Percentiles rank a stretch among this genome's conserved stretches.
Evolutionary conservation across 2,113 vertebrate genomes (phyloP).

Genomic region (Scalopus aquaticus): DNA sequence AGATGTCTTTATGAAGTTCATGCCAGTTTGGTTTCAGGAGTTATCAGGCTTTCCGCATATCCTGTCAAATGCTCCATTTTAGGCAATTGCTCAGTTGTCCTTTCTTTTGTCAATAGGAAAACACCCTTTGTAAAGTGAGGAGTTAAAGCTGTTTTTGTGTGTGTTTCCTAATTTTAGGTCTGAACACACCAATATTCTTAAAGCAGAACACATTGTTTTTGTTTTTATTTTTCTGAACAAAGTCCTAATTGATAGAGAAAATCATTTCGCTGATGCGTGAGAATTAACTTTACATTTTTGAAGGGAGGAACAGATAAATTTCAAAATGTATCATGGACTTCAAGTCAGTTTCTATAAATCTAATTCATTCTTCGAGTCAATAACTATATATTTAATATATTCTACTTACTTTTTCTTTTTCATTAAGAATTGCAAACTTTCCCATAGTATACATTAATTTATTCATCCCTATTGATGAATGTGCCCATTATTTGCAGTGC

Average conservation of each 20-base stretch:
- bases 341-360: not conserved
- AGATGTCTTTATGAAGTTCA: not conserved
- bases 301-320: not conserved
- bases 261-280: not conserved
- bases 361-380: conserved; percentile 2
- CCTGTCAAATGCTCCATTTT: not conserved
- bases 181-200: not conserved
- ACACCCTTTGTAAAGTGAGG: not conserved
- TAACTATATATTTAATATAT: not conserved
- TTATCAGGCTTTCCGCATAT: not conserved
- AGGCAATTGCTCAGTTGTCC: too few relatives aligned
- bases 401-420: not conserved
- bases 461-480: not conserved
- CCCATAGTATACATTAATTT: not conserved
- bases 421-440: not conserved
- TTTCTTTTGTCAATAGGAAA: not conserved
- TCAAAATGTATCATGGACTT: not conserved
- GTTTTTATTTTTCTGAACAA: not conserved
- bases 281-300: not conserved
- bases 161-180: not conserved
- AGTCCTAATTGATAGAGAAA: conserved; percentile 29
- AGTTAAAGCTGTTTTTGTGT: not conserved
- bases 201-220: not conserved
- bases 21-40: not conserved
- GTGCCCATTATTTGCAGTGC: not conserved